Conservation (phyloP, 64 coral and sea anemone genomes). For the Actinia tenebrosa region DNA sequence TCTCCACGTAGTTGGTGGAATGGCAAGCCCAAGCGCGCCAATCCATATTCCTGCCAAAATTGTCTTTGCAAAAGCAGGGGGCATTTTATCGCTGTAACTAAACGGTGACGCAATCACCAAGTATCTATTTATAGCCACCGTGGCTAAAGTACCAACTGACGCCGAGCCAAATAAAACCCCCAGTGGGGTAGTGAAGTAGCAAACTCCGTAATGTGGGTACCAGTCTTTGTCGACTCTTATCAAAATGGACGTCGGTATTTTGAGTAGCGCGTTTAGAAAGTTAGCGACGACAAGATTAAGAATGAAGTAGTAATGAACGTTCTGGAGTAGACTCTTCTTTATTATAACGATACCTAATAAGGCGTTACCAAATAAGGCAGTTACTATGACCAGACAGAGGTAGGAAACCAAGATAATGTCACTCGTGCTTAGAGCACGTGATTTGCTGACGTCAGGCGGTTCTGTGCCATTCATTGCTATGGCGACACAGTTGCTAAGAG, state of each 20-base stretch:
- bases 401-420: conserved; percentile 60
- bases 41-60: conserved; percentile 84
- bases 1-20: conserved; percentile 88
- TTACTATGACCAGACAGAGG: conserved; percentile 64
- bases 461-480: conserved; percentile 11
- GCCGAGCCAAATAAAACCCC: conserved; percentile 96
- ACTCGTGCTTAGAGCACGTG: conserved; percentile 34
- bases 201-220: conserved; percentile 88
- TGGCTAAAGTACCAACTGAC: conserved; percentile 76
- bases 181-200: conserved; percentile 88
- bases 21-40: conserved; percentile 52
- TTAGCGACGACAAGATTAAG: conserved; percentile 65
- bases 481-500: background rate
- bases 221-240: conserved; percentile 80
- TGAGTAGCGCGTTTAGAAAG: conserved; percentile 80
- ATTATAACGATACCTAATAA: conserved; percentile 71
- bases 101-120: conserved; percentile 83
- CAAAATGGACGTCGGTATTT: conserved; percentile 86
- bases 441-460: background rate
- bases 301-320: conserved; percentile 95
- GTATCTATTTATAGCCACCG: conserved; percentile 86
- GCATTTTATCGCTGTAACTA: conserved; percentile 81
- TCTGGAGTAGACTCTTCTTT: conserved; percentile 69
- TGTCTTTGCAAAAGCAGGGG: conserved; percentile 63
- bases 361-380: conserved; percentile 65